A percentile compares a stretch with the other conserved stretches of the same genome.
These are phyloP conservation scores for Notothenia rossii DNA, from an alignment of 2,113 vertebrate species.

Conservation along the genomic window DNA sequence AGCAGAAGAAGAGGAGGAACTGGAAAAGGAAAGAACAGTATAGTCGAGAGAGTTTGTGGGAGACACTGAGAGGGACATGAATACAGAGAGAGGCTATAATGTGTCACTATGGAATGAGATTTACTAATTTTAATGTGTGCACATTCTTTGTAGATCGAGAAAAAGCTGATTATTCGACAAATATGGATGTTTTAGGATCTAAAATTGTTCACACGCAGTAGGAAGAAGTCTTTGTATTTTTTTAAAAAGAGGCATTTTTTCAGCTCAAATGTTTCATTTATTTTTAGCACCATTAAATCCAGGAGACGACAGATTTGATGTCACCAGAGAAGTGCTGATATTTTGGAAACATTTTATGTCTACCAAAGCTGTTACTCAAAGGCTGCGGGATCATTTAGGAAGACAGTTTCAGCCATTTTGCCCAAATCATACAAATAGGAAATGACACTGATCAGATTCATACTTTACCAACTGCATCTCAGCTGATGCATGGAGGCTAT, in stretches of 20 bases:
- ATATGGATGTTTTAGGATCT: no score
- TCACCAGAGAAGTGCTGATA: constrained; percentile 42
- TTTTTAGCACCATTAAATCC: constrained; percentile 21
- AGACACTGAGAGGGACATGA: neutral
- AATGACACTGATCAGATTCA: constrained; percentile 67
- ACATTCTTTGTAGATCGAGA: constrained; percentile 1
- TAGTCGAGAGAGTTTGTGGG: neutral
- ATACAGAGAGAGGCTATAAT: neutral
- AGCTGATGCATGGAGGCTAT: constrained; percentile 58
- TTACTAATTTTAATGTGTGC: neutral
- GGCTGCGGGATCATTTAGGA: constrained; percentile 43
- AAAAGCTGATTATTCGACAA: neutral
- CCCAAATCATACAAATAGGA: constrained; percentile 62
- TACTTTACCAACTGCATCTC: constrained; percentile 58
- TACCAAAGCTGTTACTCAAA: constrained; percentile 30
- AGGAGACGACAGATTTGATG: constrained; percentile 23
- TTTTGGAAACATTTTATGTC: constrained; percentile 35
- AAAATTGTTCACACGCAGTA: neutral
- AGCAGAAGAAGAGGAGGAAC: neutral
- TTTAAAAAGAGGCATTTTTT: neutral
- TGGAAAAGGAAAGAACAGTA: neutral
- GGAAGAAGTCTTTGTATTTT: neutral
- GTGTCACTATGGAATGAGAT: neutral
- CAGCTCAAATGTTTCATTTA: constrained; percentile 7
- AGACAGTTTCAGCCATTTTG: constrained; percentile 39